A percentile compares a stretch with the other conserved stretches of the same genome.
These are phyloP conservation scores for Eubasilissa regina DNA, from an alignment of 1,140 invertebrate species.

Conservation along the genomic window DNA sequence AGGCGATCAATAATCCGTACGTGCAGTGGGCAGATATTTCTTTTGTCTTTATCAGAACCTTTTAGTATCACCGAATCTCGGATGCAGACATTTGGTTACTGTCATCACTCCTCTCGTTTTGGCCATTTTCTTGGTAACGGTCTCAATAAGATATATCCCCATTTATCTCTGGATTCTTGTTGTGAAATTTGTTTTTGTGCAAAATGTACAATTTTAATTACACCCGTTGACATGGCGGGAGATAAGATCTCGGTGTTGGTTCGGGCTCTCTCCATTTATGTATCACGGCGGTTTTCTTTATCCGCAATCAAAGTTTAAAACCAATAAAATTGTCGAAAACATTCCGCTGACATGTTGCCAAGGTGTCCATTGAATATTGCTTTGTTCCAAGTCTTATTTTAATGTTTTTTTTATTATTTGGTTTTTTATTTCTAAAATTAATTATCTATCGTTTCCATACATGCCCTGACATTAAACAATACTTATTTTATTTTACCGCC, in stretches of 20 bases:
- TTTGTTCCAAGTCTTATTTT: constrained; percentile 7
- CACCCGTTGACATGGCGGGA: constrained; percentile 6
- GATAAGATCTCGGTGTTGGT: constrained; percentile 26
- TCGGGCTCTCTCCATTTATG: constrained; percentile 15
- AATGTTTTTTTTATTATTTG: no score
- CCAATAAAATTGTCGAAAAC: constrained; percentile 24
- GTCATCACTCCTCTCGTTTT: neutral
- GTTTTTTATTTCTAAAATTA: no score
- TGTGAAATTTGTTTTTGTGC: constrained; percentile 23
- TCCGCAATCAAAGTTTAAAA: constrained; percentile 19
- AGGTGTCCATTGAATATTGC: neutral
- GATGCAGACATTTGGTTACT: neutral
- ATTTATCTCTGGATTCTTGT: neutral
- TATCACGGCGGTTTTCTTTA: constrained; percentile 23
- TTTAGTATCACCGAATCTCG: no score
- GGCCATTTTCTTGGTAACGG: neutral
- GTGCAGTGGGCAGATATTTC: no score
- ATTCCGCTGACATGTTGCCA: constrained; percentile 13
- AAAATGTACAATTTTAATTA: constrained; percentile 36
- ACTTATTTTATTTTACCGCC: no score
- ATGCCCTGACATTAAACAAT: no score
- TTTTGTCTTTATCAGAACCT: no score
- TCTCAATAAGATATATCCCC: neutral
- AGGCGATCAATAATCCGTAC: no score
- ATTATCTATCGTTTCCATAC: no score